Percentiles rank a stretch among this genome's conserved stretches.
phyloP scores from a whole-genome alignment of 2,113 vertebrate species.

The Phalacrocorax aristotelis region DNA sequence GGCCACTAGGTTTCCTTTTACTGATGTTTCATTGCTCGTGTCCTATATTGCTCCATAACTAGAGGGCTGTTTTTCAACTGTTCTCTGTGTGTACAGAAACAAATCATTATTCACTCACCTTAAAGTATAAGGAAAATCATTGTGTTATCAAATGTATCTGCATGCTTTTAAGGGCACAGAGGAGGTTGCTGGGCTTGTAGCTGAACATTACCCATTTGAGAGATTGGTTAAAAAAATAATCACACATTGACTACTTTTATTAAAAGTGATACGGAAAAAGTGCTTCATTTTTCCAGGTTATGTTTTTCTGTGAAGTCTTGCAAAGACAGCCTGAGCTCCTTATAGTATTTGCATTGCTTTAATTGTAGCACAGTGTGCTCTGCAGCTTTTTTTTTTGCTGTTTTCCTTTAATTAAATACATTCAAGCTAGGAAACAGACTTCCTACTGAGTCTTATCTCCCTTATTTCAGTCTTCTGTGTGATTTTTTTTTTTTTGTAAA shows the following conservation, averaged over 20 bases:
- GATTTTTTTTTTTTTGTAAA: background rate
- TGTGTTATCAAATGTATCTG: background rate
- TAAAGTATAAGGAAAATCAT: background rate
- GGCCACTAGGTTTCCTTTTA: background rate
- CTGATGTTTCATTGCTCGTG: background rate
- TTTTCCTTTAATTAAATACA: slow-evolving; percentile 12
- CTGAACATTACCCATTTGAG: background rate
- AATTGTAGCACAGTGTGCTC: background rate
- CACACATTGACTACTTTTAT: background rate
- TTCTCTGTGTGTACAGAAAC: background rate
- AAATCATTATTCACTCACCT: background rate
- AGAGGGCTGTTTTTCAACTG: background rate
- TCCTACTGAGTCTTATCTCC: background rate
- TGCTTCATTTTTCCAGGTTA: background rate
- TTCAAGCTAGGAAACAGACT: background rate
- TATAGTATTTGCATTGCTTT: background rate
- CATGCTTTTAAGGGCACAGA: background rate
- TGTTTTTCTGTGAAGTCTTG: background rate
- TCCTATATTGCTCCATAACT: background rate
- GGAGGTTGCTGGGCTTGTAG: background rate
- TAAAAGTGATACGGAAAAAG: background rate
- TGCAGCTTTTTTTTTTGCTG: background rate
- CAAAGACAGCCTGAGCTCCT: background rate
- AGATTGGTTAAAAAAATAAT: background rate
- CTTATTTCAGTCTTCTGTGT: background rate